These are phyloP conservation scores for Aleiodes alternator DNA, from an alignment of 2,888 invertebrate species.

Conservation along the genomic window DNA sequence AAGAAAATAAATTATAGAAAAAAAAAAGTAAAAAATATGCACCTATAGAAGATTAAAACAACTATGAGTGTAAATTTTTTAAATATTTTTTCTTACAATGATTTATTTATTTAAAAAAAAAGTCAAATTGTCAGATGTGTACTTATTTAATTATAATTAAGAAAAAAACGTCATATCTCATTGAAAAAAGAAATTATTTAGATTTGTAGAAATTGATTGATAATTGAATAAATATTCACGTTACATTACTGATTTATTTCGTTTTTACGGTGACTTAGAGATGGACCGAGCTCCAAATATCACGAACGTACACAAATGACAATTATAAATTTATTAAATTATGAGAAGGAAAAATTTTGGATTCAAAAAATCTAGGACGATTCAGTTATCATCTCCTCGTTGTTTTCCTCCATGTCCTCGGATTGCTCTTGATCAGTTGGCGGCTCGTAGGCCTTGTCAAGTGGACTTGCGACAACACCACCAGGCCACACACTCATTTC, in stretches of 20 bases:
- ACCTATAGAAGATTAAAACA: no score
- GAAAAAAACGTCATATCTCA: no score
- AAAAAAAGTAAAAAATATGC: no score
- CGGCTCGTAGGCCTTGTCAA: conserved; percentile 95
- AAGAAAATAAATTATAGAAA: no score
- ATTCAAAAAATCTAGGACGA: not conserved
- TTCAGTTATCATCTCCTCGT: conserved; percentile 82
- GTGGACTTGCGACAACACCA: conserved; percentile 91
- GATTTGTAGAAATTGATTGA: no score
- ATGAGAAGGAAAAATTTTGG: conserved; percentile 6
- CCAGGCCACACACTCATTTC: conserved; percentile 99
- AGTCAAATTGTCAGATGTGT: no score
- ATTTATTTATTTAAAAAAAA: no score
- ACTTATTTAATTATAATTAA: no score
- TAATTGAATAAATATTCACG: not conserved
- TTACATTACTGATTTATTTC: conserved; percentile 33
- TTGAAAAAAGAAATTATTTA: no score
- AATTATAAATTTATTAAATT: not conserved
- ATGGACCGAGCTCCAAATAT: no score
- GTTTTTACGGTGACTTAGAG: conserved; percentile 17
- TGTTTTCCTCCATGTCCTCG: conserved; percentile 83
- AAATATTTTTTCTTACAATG: no score
- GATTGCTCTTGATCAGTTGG: conserved; percentile 84
- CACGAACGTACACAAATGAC: not conserved
- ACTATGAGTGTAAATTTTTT: no score